Evolutionary conservation across 1,140 invertebrate species (phyloP).

Genomic region (Capitella teleta): DNA sequence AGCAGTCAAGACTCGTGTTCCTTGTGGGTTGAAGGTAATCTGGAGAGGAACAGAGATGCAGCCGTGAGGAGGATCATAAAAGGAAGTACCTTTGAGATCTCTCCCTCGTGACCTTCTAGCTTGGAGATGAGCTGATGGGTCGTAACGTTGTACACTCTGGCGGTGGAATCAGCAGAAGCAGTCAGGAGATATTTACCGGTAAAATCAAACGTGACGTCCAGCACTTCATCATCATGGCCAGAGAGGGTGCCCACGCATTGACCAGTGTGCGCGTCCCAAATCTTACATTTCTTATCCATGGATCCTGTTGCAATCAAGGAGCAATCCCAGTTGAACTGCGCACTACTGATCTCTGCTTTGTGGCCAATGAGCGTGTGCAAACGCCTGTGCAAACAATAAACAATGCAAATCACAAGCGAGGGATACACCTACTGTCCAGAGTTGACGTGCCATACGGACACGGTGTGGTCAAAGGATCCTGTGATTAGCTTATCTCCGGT

Average conservation of each 20-base stretch:
- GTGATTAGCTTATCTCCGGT: constrained; percentile 59
- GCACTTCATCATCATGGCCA: constrained; percentile 61
- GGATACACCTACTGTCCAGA: constrained; percentile 49
- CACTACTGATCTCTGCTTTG: constrained; percentile 60
- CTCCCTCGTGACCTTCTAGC: constrained; percentile 59
- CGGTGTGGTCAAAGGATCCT: constrained; percentile 66
- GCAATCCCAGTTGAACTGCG: constrained; percentile 61
- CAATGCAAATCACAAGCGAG: too few species aligned
- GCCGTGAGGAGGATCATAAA: too few species aligned
- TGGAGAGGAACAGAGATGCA: constrained; percentile 17
- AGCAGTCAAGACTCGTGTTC: constrained; percentile 57
- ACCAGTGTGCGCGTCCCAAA: constrained; percentile 57
- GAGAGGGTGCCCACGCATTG: constrained; percentile 51
- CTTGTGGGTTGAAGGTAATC: constrained; percentile 68
- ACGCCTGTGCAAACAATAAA: too few species aligned
- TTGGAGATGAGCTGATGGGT: constrained; percentile 51
- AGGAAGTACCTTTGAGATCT: constrained; percentile 63
- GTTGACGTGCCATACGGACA: constrained; percentile 62
- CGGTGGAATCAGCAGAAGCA: constrained; percentile 59
- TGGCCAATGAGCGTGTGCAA: constrained; percentile 56
- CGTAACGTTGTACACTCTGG: constrained; percentile 54
- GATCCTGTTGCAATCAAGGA: constrained; percentile 57
- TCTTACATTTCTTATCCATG: constrained; percentile 60
- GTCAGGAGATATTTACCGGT: constrained; percentile 58
- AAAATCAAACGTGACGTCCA: constrained; percentile 63